phyloP scores from a whole-genome alignment of 2,113 vertebrate genomes.

The Gymnobelideus leadbeateri region DNA sequence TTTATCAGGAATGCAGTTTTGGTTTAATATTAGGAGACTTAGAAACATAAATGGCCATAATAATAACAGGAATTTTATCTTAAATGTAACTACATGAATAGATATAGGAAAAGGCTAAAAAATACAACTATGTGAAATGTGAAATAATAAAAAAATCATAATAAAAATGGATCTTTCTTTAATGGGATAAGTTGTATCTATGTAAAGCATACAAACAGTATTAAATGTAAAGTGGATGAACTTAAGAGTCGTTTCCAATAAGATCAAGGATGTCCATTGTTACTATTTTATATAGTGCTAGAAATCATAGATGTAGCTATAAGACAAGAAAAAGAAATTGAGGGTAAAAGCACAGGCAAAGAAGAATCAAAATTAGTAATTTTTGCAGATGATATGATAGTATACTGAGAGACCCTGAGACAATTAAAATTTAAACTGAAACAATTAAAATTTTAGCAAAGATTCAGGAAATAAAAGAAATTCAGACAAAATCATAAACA shows the following conservation, averaged over 20 bases:
- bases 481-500: no score
- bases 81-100: neutral
- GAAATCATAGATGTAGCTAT: neutral
- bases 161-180: neutral
- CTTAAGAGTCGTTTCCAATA: neutral
- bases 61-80: neutral
- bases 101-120: neutral
- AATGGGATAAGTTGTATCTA: neutral
- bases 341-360: neutral
- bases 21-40: neutral
- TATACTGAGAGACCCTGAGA: no score
- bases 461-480: no score
- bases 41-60: neutral
- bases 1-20: neutral
- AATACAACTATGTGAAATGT: no score
- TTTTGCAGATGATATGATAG: neutral
- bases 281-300: neutral
- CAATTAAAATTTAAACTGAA: no score
- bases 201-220: neutral
- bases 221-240: neutral
- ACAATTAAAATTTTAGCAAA: neutral
- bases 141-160: neutral
- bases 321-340: neutral
- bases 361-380: neutral
- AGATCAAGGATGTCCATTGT: neutral